Evolutionary conservation across 2,888 invertebrate genomes (phyloP), one percentile per base, ranked within the genome.

Genomic region (Pristionchus maxplancki): DNA sequence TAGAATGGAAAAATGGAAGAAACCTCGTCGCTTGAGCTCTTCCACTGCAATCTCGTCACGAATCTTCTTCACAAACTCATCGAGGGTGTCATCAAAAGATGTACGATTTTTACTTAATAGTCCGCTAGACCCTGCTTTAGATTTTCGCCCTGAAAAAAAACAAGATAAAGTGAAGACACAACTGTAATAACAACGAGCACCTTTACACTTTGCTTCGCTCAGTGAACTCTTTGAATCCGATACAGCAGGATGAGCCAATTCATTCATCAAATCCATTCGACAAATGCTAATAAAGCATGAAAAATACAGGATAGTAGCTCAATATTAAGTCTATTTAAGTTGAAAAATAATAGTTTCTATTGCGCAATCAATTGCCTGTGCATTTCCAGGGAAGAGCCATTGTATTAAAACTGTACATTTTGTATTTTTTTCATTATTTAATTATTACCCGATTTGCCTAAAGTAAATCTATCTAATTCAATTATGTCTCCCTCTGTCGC

Each of bases 31-130:
- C 28, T 78, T 78, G 3, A 44, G 44, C 17, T 78, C 78, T 34
- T 53, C 53, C 53, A n/a, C 24, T 34, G 82, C 53, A 13, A 83
- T 34, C 44, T 83, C 82, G 8, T 28, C 34, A 2, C 82, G 82
- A 53, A 83, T 83, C 13, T 53, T 83, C 24, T 20, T 24, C n/a
- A 83, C 24, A 20, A 83, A 53, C 24, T 83, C 82, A 83, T 83
- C 82, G 53, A 83, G 82, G 17, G 82, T 83, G 34, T 83, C 82
- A 53, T 83, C 82, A 53, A 83, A 83, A 1, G 34, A n/a, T 44
- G 82, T 83, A 17, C 82, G 82, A 50, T 15, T 6, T 50, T 15
- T 28, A 81, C 48, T 81, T 15, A 20, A 17, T 20, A 20, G 8
- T 11, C 28, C 40, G 11, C 20, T 40, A 74, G 67, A 34, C 20